A percentile compares a stretch with the other conserved stretches of the same genome.
Conservation (phyloP, 2,113 vertebrate species). For the Corythornis vintsioides region DNA sequence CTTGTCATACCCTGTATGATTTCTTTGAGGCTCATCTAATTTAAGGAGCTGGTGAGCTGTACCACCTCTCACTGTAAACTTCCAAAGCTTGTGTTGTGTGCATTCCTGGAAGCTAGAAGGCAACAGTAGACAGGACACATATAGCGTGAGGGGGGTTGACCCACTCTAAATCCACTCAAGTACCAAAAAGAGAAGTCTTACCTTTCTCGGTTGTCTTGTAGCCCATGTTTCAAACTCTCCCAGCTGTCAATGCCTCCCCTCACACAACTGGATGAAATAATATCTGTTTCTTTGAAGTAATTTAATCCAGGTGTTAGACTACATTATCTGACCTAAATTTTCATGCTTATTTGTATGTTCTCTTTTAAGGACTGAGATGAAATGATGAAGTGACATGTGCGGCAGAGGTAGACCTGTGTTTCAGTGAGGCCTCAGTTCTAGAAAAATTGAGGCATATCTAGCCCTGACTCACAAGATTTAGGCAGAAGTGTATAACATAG, state of each 20-base stretch:
- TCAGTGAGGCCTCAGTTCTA: background rate
- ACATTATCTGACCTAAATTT: background rate
- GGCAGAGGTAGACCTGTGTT: too few species aligned
- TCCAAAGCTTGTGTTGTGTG: background rate
- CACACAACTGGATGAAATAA: background rate
- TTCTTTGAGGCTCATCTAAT: conserved; percentile 28
- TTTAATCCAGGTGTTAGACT: background rate
- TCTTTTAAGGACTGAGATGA: background rate
- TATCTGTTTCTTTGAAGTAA: background rate
- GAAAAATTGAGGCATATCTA: background rate
- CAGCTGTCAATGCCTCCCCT: background rate
- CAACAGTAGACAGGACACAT: background rate
- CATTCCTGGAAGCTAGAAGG: background rate
- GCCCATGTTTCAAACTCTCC: background rate
- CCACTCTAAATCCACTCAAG: background rate
- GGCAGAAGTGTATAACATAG: background rate
- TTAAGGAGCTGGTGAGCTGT: background rate
- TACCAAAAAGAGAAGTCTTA: background rate
- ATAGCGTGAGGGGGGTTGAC: background rate
- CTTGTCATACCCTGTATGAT: background rate
- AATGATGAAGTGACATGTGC: background rate
- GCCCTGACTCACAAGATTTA: background rate
- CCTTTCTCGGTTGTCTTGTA: background rate
- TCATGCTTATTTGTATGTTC: background rate
- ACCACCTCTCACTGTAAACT: background rate